phyloP scores from a whole-genome alignment of 30 jellyfish, hydroid and myxozoan species.

The Chrysaora quinquecirrha region DNA sequence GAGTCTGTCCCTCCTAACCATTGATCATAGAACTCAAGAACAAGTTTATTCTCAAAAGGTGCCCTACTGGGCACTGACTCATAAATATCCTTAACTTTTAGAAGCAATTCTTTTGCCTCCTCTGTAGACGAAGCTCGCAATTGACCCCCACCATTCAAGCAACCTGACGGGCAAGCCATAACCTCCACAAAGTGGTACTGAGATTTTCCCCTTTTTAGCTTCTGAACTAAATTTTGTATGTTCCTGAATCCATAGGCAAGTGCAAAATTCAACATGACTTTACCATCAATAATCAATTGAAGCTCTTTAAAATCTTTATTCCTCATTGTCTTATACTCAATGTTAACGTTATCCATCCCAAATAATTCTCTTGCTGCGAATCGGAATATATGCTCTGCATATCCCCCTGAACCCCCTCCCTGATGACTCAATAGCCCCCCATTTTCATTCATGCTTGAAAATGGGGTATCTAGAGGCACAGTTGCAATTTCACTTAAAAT shows the following conservation, averaged over 20 bases:
- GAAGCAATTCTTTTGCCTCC: slow-evolving; percentile 86
- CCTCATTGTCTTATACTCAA: slow-evolving; percentile 76
- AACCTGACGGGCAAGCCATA: slow-evolving; percentile 99
- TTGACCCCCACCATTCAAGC: slow-evolving; percentile 99
- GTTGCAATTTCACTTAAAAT: slow-evolving; percentile 27
- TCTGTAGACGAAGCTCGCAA: slow-evolving; percentile 87
- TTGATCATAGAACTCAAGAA: slow-evolving; percentile 40
- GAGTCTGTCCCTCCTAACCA: slow-evolving; percentile 70
- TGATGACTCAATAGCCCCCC: slow-evolving; percentile 62
- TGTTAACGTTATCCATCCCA: slow-evolving; percentile 39
- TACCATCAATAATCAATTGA: slow-evolving; percentile 67
- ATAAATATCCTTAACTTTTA: slow-evolving; percentile 38
- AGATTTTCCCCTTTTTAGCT: slow-evolving; percentile 81
- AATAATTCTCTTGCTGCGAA: slow-evolving; percentile 77
- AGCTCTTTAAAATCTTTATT: slow-evolving; percentile 88
- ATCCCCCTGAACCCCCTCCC: slow-evolving; percentile 99
- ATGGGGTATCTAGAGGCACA: slow-evolving; percentile 42
- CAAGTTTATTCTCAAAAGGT: slow-evolving; percentile 53
- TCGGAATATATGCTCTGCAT: slow-evolving; percentile 81
- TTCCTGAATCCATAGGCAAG: slow-evolving; percentile 96
- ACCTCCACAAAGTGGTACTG: slow-evolving; percentile 93
- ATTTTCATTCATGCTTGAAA: slow-evolving; percentile 49
- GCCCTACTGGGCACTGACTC: slow-evolving; percentile 52
- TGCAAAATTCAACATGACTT: slow-evolving; percentile 82
- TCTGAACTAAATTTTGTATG: slow-evolving; percentile 92